These are phyloP conservation scores for Scalopus aquaticus DNA, from an alignment of 2,113 vertebrate species.

Conservation along the genomic window DNA sequence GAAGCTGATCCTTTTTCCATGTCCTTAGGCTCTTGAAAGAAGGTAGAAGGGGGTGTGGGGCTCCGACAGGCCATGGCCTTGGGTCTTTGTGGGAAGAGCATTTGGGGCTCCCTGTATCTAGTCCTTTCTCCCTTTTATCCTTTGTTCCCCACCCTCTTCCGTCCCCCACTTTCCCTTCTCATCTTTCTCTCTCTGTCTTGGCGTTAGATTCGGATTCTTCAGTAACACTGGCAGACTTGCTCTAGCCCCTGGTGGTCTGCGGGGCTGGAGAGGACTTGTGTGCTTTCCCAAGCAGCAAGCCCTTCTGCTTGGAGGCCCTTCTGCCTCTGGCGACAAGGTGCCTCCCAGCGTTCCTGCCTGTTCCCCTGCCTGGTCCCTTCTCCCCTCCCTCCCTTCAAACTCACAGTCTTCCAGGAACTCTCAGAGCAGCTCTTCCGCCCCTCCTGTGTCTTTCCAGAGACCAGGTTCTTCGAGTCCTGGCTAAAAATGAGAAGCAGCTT, in stretches of 20 bases:
- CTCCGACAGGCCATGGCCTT: background rate
- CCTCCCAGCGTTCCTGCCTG: background rate
- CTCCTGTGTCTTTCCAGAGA: constrained; percentile 85
- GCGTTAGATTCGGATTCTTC: background rate
- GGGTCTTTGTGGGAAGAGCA: background rate
- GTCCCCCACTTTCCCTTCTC: too few relatives aligned
- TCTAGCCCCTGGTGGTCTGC: background rate
- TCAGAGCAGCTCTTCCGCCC: background rate
- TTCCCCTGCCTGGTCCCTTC: background rate
- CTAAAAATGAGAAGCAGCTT: constrained; percentile 85
- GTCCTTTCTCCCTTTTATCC: background rate
- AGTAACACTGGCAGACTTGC: background rate
- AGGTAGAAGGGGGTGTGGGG: background rate
- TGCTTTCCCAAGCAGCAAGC: background rate
- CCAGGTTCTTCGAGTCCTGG: constrained; percentile 91
- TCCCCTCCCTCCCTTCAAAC: background rate
- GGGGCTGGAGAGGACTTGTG: background rate
- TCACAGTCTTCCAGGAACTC: background rate
- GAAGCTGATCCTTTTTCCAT: background rate
- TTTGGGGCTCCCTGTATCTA: background rate
- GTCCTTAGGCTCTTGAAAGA: background rate
- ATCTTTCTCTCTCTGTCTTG: background rate
- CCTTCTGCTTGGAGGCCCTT: background rate
- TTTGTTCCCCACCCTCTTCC: background rate
- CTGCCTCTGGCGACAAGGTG: background rate